Conservation (phyloP, 2,888 invertebrate genomes). For the Linnaemya vulpina region DNA sequence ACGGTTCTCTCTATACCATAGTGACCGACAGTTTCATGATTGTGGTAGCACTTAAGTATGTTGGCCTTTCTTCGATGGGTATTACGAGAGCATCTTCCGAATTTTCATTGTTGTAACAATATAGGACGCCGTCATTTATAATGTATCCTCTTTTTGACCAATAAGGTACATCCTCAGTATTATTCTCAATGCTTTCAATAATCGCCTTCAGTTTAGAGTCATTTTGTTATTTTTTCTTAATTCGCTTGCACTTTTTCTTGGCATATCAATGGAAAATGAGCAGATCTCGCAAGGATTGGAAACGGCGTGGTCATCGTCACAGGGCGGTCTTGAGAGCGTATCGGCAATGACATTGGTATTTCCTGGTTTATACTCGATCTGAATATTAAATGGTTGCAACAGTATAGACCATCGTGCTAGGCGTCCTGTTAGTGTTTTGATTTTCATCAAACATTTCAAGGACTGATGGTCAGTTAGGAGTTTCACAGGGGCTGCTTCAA, state of each 20-base stretch:
- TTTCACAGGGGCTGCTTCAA: slow-evolving; percentile 69
- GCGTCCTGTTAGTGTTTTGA: no score
- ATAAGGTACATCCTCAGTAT: no score
- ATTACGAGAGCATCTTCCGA: slow-evolving; percentile 52
- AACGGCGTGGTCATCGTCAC: slow-evolving; percentile 6
- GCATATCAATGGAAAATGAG: slow-evolving; percentile 33
- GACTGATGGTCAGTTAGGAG: slow-evolving; percentile 81
- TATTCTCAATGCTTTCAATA: no score
- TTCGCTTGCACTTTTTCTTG: slow-evolving; percentile 25
- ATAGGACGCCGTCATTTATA: slow-evolving; percentile 51
- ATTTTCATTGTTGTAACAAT: slow-evolving; percentile 55
- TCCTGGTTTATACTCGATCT: slow-evolving; percentile 81
- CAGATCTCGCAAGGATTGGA: slow-evolving; percentile 21
- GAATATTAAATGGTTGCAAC: slow-evolving; percentile 80
- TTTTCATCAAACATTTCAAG: no score
- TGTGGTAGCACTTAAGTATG: slow-evolving; percentile 50
- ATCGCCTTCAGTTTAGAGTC: slow-evolving; percentile 45
- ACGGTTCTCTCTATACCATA: no score
- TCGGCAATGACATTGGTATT: slow-evolving; percentile 76
- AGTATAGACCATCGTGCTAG: slow-evolving; percentile 82
- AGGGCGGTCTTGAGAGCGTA: slow-evolving; percentile 57
- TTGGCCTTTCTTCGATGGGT: slow-evolving; percentile 28
- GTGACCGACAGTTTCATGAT: no score
- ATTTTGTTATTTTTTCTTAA: slow-evolving; percentile 28
- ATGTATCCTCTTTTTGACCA: no score